Base-by-base conservation (phyloP, 2,888 invertebrate species). In the Macrostomum cliftonense region DNA sequence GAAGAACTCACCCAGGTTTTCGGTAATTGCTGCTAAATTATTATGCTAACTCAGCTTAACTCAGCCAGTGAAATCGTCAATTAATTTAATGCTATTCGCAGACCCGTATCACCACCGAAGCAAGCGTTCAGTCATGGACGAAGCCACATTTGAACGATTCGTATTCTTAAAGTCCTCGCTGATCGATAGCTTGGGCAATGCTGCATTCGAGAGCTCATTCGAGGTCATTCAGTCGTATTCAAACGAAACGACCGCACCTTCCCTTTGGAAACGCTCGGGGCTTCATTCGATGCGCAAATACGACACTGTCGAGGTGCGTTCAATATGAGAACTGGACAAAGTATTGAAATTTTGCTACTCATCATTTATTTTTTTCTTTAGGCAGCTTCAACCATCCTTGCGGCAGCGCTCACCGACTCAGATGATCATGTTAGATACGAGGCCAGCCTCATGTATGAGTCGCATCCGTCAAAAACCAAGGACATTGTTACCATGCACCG, bases 221-320 rank as follows among this genome's bases (percentile, higher is more conserved):
- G 59, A 58, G 12, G 55, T 56, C 51, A 59, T 61, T 17, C 52
- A 57, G 39, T 60, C 61, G 1, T 59, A 61, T 45, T 52, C 60
- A 39, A 61, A 61, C 43, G 49, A 53, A 11, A 56, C 58, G 21
- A 58, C 58, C 43, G 58, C 59, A 2, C 59, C 57, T n/a, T 58
- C 58, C 58, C 54, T 61, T 13, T 45, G 45, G 45, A 59, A 60
- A 47, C 49, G 61, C 38, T 56, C 60, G 2, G 60, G 58, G 11
- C 50, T 59, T 9, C 58, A 58, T 47, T 58, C 59, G 14, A 53
- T 61, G 9, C 52, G 61, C n/a, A 47, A 52, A n/a, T 61, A 53
- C 40, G 51, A 55, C 12, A 54, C 57, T 46, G 50, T 58, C 17
- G 47, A 56, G 44, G 58, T 58, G 51, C 45, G 52, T 28, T 9